Base-by-base conservation (phyloP, 2,888 invertebrate genomes). In the Argyresthia goedartella region DNA sequence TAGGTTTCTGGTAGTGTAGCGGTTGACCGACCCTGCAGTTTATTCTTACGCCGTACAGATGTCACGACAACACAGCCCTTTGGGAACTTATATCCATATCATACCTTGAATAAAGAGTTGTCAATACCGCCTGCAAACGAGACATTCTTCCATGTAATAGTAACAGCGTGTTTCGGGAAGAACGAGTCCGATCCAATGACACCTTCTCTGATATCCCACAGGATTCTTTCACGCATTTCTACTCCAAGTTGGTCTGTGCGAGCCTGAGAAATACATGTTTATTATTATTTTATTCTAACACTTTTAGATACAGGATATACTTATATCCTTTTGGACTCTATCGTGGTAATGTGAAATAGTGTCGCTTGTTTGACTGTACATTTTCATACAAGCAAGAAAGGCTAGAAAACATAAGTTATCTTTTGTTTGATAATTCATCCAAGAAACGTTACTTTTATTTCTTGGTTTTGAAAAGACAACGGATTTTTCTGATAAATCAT, bases 91-190 rank as follows among this genome's bases (percentile, higher is more conserved):
- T 2, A 2, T 25, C 25, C 2, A 25, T 25, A 25, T 75, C 87
- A 79, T 70, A 93, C 93, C 82, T 81, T 89, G 67, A 85, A 91
- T n/a, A 94, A 77, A 0, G 94, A 91, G 72, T 92, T 92, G 58
- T 92, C 92, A 62, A 94, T 94, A 59, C 96, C 96, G 51, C 96
- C 96, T 66, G 94, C 91, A 72, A 97, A 97, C 0, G 96, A 95
- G 80, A 98, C 93, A 76, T 98, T 98, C 76, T 95, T 96, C 99
- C 98, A 99, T 0, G 98, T 98, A 52, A 95, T 90, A 55, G 97
- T 94, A 54, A 95, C 86, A 3, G 93, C 95, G 69, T 97, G 97
- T 69, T 97, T 96, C 0, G 98, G 97, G 59, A 91, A 89, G 80
- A 98, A 99, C 1, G 93, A 92, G 45, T 95, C 94, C 0, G 97